Conservation (phyloP, 2,797 vertebrate genomes). For the Chaenodraco wilsoni region DNA sequence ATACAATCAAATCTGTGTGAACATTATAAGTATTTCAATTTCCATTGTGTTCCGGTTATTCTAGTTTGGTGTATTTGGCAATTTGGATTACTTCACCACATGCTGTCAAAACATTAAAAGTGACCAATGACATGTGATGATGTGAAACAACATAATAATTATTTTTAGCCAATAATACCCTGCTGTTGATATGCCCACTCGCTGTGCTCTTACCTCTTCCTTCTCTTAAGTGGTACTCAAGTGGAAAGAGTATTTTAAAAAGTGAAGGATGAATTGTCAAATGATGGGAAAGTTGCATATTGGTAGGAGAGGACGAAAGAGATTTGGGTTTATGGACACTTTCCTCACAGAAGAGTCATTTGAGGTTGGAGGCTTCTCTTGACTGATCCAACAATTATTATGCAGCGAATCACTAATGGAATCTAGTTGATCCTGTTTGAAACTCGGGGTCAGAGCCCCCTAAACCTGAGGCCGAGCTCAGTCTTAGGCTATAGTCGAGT, state of each 20-base stretch:
- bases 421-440: background rate
- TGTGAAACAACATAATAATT: background rate
- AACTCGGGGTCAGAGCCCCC: constrained; percentile 11
- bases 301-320: background rate
- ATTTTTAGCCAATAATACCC: constrained; percentile 1
- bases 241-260: background rate
- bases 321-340: background rate
- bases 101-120: constrained; percentile 3
- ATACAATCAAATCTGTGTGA: background rate
- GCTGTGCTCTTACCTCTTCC: background rate
- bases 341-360: constrained; percentile 7
- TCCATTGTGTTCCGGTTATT: background rate
- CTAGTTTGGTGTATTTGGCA: background rate
- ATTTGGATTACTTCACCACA: background rate
- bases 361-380: constrained; percentile 7
- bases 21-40: background rate
- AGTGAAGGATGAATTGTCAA: background rate
- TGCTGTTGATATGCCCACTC: background rate
- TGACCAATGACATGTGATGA: background rate
- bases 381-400: background rate
- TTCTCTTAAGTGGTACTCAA: background rate
- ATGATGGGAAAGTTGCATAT: constrained; percentile 1
- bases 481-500: no score
- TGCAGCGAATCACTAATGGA: background rate
- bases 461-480: background rate